Evolutionary conservation across 2,888 invertebrate genomes (phyloP).

Genomic region (Loripinus fragilis): DNA sequence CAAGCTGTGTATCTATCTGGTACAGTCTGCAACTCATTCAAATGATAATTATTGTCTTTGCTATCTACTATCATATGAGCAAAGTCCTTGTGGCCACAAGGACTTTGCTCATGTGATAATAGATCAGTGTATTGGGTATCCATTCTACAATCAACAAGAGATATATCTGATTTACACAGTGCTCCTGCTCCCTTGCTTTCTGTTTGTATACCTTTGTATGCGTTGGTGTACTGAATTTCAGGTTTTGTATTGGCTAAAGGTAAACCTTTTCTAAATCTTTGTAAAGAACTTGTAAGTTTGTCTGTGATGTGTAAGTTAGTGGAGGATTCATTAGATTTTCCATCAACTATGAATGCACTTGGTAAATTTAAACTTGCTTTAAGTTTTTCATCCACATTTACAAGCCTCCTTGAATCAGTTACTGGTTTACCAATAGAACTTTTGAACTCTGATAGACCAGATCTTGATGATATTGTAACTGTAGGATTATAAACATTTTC

Average conservation of each 20-base stretch:
- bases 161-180: neutral
- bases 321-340: neutral
- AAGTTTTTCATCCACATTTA: slow-evolving; percentile 45
- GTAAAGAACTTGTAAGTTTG: slow-evolving; percentile 32
- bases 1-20: too few species aligned
- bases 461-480: neutral
- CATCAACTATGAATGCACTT: neutral
- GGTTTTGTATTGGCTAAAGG: too few species aligned
- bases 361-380: slow-evolving; percentile 19
- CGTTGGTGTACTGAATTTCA: neutral
- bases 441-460: slow-evolving; percentile 43
- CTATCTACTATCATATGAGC: neutral
- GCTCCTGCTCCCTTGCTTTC: neutral
- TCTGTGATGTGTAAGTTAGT: too few species aligned
- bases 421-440: slow-evolving; percentile 39
- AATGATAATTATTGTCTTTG: too few species aligned
- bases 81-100: too few species aligned
- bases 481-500: neutral
- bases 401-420: neutral
- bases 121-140: neutral
- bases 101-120: too few species aligned
- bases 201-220: neutral
- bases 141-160: neutral
- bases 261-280: slow-evolving; percentile 22
- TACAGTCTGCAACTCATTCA: too few species aligned